Base-by-base conservation (phyloP, 2,888 invertebrate species). In the Sepiola atlantica region DNA sequence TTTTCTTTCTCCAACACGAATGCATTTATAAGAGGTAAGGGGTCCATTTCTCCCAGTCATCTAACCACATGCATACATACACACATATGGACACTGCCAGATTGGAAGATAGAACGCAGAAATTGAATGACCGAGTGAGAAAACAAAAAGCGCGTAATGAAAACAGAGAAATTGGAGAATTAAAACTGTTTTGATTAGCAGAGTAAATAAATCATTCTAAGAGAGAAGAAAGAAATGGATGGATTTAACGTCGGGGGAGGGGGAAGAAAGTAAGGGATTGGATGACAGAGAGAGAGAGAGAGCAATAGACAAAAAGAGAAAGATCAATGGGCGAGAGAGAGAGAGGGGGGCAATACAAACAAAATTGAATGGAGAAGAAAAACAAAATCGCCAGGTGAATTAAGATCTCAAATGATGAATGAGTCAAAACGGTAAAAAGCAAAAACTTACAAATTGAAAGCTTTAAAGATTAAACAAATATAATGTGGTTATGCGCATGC, bases 361-460 rank as follows among this genome's bases (percentile, higher is more conserved):
- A 12, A 77, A 77, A 77, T 77, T 28, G n/a, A 45, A 45, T 4
- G 28, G 12, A n/a, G 8, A 77, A 77, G n/a, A 16, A n/a, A n/a
- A n/a, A 14, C n/a, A 12, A 77, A 77, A 77, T 77, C n/a, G n/a
- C n/a, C 77, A n/a, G 77, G 14, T n/a, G 77, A 77, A 77, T 77
- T n/a, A 77, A 77, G n/a, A 77, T 77, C 77, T n/a, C n/a, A 77
- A 20, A 77, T 77, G 77, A 77, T 77, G 77, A 77, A 77, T 77
- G n/a, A n/a, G 4, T 77, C 20, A n/a, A n/a, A 77, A 77, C 28
- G 10, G 12, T 45, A 45, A 77, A 77, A 77, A 28, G n/a, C n/a
- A 77, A 77, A 77, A 8, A n/a, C 28, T 77, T n/a, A 10, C 12
- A n/a, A n/a, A 77, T n/a, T 14, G 61, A 61, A 61, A 61, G 28